Percentiles rank a stretch among this genome's conserved stretches.
Conservation (phyloP, 2,113 vertebrate genomes). For the Callipepla squamata region DNA sequence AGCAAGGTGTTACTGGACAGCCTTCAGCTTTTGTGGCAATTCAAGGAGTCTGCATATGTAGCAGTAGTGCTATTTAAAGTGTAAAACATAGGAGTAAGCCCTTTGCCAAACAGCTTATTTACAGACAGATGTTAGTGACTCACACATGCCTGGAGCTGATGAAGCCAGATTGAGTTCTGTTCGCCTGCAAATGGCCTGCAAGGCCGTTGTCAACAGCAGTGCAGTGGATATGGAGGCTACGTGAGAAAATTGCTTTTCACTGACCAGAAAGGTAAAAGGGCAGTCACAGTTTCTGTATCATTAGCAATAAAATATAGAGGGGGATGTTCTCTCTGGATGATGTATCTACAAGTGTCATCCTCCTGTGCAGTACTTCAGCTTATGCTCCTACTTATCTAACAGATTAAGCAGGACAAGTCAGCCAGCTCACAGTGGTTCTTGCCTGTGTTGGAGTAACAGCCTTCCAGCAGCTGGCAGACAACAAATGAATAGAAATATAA, state of each 20-base stretch:
- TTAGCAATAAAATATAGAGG: not conserved
- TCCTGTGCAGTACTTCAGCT: not conserved
- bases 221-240: not conserved
- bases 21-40: not conserved
- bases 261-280: not conserved
- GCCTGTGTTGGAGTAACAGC: not conserved
- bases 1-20: not conserved
- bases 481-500: not conserved
- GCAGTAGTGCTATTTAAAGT: not conserved
- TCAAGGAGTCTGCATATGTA: rapidly evolving
- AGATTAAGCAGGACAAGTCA: not conserved
- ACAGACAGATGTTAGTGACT: not conserved
- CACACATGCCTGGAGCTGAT: rapidly evolving
- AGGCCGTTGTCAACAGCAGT: too few relatives aligned
- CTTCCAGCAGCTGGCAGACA: not conserved
- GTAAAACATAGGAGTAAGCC: not conserved
- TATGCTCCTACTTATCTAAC: not conserved
- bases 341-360: rapidly evolving
- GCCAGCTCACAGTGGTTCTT: not conserved
- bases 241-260: not conserved
- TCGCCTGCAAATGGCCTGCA: not conserved
- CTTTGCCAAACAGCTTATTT: not conserved
- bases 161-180: not conserved
- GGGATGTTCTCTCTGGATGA: not conserved
- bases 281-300: not conserved